These are phyloP conservation scores for Panagrolaimus sp. DNA, from an alignment of 1,140 invertebrate genomes.

Conservation along the genomic window DNA sequence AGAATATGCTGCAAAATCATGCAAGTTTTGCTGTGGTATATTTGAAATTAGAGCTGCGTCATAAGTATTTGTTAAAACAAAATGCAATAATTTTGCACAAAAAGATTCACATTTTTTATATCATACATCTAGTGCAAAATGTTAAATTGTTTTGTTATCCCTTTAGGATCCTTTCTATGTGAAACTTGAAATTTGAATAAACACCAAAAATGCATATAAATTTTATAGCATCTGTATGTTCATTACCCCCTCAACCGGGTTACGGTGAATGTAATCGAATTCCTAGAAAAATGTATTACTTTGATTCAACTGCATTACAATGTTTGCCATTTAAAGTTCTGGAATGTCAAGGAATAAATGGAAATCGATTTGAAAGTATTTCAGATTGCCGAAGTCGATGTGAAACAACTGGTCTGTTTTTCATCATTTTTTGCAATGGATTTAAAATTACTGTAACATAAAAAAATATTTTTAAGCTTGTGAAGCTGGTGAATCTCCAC, in stretches of 20 bases:
- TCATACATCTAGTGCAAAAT: too few relatives aligned
- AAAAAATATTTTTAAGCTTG: conserved; percentile 21
- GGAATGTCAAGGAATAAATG: conserved; percentile 11
- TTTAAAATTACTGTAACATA: too few relatives aligned
- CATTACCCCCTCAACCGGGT: neutral
- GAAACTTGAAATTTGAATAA: too few relatives aligned
- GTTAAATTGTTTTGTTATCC: too few relatives aligned
- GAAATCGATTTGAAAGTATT: conserved; percentile 22
- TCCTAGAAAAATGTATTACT: conserved; percentile 25
- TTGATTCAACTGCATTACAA: conserved; percentile 16
- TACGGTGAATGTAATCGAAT: conserved; percentile 18
- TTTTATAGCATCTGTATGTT: conserved; percentile 26
- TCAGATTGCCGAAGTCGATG: conserved; percentile 25
- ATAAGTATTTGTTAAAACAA: too few relatives aligned
- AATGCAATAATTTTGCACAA: too few relatives aligned
- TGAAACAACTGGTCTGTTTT: conserved; percentile 24
- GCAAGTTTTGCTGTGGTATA: too few relatives aligned
- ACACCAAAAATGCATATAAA: too few relatives aligned
- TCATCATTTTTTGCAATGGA: neutral
- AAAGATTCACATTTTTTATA: too few relatives aligned
- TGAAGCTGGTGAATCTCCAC: conserved; percentile 25
- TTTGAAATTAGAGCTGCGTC: too few relatives aligned
- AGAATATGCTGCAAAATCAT: too few relatives aligned
- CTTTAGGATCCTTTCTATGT: too few relatives aligned
- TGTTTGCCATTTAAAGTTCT: conserved; percentile 23